Base-by-base conservation (phyloP, 2,888 invertebrate species). In the Platycheirus albimanus region DNA sequence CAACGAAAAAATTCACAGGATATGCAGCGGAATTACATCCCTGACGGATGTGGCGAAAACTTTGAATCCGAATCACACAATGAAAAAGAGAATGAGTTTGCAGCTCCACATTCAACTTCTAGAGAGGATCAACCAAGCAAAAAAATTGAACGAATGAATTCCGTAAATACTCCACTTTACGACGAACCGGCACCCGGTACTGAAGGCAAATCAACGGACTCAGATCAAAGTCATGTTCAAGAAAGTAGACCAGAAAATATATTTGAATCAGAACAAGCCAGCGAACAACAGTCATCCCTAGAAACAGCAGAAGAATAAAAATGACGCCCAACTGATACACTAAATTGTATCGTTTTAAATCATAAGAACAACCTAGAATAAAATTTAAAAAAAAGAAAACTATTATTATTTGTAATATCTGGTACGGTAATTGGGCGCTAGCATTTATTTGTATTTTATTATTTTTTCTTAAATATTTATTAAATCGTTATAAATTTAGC, bases 131-230 rank as follows among this genome's bases (percentile, higher is more conserved):
- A 56, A 11, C 45, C 49, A 10, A 78, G 30, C 58, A 77, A 81
- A 15, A 77, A 77, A 38, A 36, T 52, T 20, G 83, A 83, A 58
- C 41, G 67, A 51, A 72, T 38, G 24, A 83, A 74, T 69, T 78
- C 78, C 1, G 56, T 78, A 1, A 83, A 74, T 36, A 83, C 83
- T 38, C 83, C 83, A 11, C 56, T 83, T 17, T 83, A 83, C 41
- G 83, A 83, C 45, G 83, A 83, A 69, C 83, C 67, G 8, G 52
- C 66, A 33, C 63, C 81, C 11, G 61, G 38, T n/a, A 38, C 43
- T 15, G 76, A 81, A n/a, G 61, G 41, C 28, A 81, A 80, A 56
- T 0, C 24, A 17, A 30, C 11, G 2, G 4, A 36, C 61, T 61
- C 61, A 38, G 72, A 78, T 17, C 43, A 33, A 47, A 28, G 19